Conservation (phyloP, 2,888 invertebrate species). For the Eilema depressum region DNA sequence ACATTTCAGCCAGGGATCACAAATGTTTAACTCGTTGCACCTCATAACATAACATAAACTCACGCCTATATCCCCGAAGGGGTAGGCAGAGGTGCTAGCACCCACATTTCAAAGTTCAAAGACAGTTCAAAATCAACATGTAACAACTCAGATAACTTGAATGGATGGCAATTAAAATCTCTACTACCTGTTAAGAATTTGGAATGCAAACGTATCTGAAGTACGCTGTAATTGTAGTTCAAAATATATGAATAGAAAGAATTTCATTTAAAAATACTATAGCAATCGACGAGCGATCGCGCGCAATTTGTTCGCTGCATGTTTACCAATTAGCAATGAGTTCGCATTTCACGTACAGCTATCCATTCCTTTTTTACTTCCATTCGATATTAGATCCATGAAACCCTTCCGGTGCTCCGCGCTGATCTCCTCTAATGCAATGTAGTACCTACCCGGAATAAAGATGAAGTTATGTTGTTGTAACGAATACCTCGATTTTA, state of each 20-base stretch:
- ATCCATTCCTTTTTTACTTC: conserved; percentile 54
- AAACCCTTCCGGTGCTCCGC: conserved; percentile 55
- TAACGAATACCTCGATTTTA: conserved; percentile 52
- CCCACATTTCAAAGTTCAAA: too few relatives aligned
- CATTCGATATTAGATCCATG: conserved; percentile 70
- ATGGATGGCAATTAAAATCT: conserved; percentile 77
- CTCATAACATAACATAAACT: too few relatives aligned
- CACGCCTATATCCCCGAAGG: too few relatives aligned
- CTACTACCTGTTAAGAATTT: conserved; percentile 67
- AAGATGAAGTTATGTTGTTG: conserved; percentile 50
- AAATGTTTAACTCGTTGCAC: too few relatives aligned
- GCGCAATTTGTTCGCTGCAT: conserved; percentile 69
- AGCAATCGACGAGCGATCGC: conserved; percentile 61
- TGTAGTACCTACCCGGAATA: conserved; percentile 47
- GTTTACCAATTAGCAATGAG: conserved; percentile 77
- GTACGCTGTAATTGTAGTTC: conserved; percentile 71
- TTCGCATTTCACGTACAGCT: conserved; percentile 48
- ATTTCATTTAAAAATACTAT: conserved; percentile 82
- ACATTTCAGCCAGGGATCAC: too few relatives aligned
- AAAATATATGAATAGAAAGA: conserved; percentile 77
- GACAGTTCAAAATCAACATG: too few relatives aligned
- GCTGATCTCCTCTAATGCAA: conserved; percentile 41
- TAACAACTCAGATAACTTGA: conserved; percentile 60
- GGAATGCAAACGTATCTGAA: conserved; percentile 64
- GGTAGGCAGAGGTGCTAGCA: too few relatives aligned